A percentile compares a stretch with the other conserved stretches of the same genome.
phyloP scores from a whole-genome alignment of 2,797 vertebrate species.

The Trichosurus vulpecula region DNA sequence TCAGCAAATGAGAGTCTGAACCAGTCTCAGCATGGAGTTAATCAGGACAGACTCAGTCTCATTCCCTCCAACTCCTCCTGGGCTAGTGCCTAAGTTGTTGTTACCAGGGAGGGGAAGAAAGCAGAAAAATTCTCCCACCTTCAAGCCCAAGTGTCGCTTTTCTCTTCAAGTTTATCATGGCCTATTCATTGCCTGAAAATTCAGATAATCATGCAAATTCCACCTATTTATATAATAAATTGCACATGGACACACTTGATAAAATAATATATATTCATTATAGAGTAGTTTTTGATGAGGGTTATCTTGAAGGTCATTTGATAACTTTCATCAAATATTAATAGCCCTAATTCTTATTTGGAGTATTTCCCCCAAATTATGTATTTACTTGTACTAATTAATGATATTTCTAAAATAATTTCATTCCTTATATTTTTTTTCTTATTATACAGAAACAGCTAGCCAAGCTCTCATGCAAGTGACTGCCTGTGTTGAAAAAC shows the following conservation, averaged over 20 bases:
- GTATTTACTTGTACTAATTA: constrained; percentile 73
- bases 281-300: constrained; percentile 50
- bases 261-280: constrained; percentile 57
- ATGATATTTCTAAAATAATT: constrained; percentile 54
- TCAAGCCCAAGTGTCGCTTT: not conserved
- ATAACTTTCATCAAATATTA: constrained; percentile 63
- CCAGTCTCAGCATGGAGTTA: not conserved
- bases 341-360: constrained; percentile 62
- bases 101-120: not conserved
- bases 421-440: constrained; percentile 62
- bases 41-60: not conserved
- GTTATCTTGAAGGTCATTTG: constrained; percentile 57
- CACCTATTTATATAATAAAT: constrained; percentile 46
- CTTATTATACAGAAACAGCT: not conserved
- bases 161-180: not conserved
- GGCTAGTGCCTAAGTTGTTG: not conserved
- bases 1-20: not conserved
- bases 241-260: constrained; percentile 66
- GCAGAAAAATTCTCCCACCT: not conserved
- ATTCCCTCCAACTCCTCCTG: not conserved
- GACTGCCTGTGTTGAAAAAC: constrained; percentile 51
- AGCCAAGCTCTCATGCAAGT: constrained; percentile 66
- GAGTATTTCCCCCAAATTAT: constrained; percentile 65
- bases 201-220: not conserved
- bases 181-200: not conserved